A percentile compares a stretch with the other conserved stretches of the same genome.
Conservation (phyloP, 1,140 invertebrate genomes). For the Euglossa dilemma region DNA sequence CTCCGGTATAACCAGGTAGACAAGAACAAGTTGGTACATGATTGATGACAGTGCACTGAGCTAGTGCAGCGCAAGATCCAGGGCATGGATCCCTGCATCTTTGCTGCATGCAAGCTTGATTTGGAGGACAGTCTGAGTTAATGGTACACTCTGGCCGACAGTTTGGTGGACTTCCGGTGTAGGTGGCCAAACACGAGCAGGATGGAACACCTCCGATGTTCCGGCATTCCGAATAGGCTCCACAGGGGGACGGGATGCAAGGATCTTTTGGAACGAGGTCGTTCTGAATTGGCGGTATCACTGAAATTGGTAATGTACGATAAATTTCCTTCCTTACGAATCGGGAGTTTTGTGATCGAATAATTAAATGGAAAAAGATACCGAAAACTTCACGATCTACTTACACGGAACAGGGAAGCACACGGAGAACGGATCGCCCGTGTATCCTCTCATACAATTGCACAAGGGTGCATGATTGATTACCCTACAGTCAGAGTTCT, state of each 20-base stretch:
- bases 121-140: slow-evolving; percentile 86
- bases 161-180: slow-evolving; percentile 84
- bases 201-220: slow-evolving; percentile 77
- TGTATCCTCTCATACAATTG: slow-evolving; percentile 84
- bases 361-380: too few relatives aligned
- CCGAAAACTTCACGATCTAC: slow-evolving; percentile 83
- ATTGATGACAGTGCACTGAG: slow-evolving; percentile 83
- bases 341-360: too few relatives aligned
- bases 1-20: slow-evolving; percentile 81
- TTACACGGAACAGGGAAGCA: slow-evolving; percentile 83
- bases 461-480: slow-evolving; percentile 86
- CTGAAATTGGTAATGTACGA: slow-evolving; percentile 78
- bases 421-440: slow-evolving; percentile 85
- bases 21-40: slow-evolving; percentile 85
- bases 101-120: slow-evolving; percentile 86
- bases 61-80: slow-evolving; percentile 84
- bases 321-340: too few relatives aligned
- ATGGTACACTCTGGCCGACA: slow-evolving; percentile 88
- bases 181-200: slow-evolving; percentile 85
- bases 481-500: slow-evolving; percentile 86
- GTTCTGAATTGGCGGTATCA: slow-evolving; percentile 34
- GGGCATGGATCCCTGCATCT: slow-evolving; percentile 84
- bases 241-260: slow-evolving; percentile 83
- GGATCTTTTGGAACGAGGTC: slow-evolving; percentile 73
- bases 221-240: slow-evolving; percentile 80